phyloP scores from a whole-genome alignment of 2,888 invertebrate species.

The Ormyrus labotus region DNA sequence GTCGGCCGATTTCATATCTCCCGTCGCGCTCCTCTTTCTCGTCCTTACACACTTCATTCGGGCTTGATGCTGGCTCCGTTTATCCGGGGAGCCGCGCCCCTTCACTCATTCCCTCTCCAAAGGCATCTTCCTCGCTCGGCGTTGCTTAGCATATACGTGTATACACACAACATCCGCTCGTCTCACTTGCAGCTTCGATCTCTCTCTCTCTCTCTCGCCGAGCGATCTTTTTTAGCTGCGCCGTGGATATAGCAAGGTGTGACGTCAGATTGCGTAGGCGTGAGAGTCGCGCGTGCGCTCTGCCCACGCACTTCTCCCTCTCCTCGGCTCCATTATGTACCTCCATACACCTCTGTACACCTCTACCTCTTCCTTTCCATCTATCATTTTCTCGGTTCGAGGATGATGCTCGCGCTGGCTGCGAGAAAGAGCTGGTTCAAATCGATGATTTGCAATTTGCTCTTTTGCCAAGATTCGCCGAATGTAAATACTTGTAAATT shows the following conservation, averaged over 20 bases:
- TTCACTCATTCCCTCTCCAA: conserved; percentile 16
- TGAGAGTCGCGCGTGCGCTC: conserved; percentile 60
- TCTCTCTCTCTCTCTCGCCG: conserved; percentile 9
- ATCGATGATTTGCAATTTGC: conserved; percentile 45
- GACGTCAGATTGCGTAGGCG: conserved; percentile 64
- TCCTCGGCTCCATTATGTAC: conserved; percentile 24
- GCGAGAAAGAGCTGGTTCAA: conserved; percentile 18
- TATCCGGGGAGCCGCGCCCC: conserved; percentile 40
- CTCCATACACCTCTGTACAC: neutral
- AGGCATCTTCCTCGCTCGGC: neutral
- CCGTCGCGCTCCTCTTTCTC: neutral
- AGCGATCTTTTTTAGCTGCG: conserved; percentile 30
- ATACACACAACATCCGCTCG: neutral
- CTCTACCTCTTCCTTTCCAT: conserved; percentile 22
- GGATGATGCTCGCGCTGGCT: neutral
- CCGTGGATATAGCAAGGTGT: conserved; percentile 63
- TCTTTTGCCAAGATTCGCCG: conserved; percentile 46
- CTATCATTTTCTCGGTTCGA: conserved; percentile 35
- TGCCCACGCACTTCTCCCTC: conserved; percentile 45
- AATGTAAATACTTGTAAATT: conserved; percentile 28
- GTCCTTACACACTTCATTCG: conserved; percentile 31
- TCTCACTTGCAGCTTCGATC: conserved; percentile 9
- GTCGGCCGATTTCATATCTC: conserved; percentile 40
- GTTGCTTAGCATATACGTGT: conserved; percentile 30
- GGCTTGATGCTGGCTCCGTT: conserved; percentile 27